A percentile compares a stretch with the other conserved stretches of the same genome.
Conservation (phyloP, 1,140 invertebrate species). For the Drosophila murphyi region DNA sequence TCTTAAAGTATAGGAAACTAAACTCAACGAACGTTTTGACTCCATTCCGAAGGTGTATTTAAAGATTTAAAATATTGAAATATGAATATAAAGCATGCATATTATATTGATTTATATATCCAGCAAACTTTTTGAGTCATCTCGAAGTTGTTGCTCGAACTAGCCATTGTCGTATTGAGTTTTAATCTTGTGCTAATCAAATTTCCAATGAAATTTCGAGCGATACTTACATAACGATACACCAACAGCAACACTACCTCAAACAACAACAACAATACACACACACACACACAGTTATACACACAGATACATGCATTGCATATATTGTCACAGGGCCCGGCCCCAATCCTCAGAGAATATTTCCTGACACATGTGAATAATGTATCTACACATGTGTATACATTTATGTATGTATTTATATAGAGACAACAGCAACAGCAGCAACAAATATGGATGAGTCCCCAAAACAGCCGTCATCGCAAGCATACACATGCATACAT, state of each 20-base stretch:
- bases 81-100: neutral
- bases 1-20: no score
- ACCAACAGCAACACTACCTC: neutral
- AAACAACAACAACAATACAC: neutral
- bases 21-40: neutral
- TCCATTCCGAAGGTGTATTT: neutral
- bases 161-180: conserved; percentile 5
- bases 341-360: conserved; percentile 34
- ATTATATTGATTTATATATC: neutral
- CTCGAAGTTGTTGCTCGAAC: neutral
- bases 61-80: no score
- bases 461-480: conserved; percentile 41
- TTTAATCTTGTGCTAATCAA: conserved; percentile 59
- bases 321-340: conserved; percentile 13
- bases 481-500: conserved; percentile 14
- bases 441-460: conserved; percentile 42
- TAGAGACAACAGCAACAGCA: conserved; percentile 23
- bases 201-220: conserved; percentile 46
- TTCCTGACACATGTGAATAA: conserved; percentile 57
- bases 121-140: conserved; percentile 9
- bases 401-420: conserved; percentile 35
- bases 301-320: neutral
- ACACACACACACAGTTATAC: neutral
- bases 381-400: conserved; percentile 21
- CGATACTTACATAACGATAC: conserved; percentile 47